These are phyloP conservation scores for Malurus leucopterus DNA, from an alignment of 2,797 vertebrate species.

Conservation along the genomic window DNA sequence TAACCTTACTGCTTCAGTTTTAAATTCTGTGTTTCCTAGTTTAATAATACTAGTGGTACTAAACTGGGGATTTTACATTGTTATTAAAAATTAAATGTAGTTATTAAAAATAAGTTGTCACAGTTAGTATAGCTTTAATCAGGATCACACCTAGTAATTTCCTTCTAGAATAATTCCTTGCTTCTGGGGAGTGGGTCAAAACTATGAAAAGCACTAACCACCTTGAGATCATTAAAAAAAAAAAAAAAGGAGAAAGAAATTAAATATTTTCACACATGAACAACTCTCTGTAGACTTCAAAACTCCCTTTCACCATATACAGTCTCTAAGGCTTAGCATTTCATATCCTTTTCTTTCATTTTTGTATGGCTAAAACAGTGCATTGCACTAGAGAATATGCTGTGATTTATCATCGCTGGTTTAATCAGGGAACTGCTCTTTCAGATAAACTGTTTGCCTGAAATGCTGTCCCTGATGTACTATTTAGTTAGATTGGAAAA, in stretches of 20 bases:
- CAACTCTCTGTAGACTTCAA: constrained; percentile 4
- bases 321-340: neutral
- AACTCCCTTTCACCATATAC: neutral
- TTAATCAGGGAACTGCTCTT: constrained; percentile 57
- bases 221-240: neutral
- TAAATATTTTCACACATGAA: constrained; percentile 22
- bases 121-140: neutral
- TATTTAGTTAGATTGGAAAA: constrained; percentile 58
- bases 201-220: neutral
- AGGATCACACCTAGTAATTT: neutral
- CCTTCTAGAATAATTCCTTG: neutral
- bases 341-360: constrained; percentile 45
- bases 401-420: constrained; percentile 53
- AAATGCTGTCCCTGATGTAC: constrained; percentile 40
- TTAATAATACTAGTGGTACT: neutral
- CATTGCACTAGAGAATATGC: neutral
- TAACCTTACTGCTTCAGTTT: neutral
- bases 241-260: neutral
- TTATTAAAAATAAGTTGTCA: neutral
- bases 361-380: constrained; percentile 23
- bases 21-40: neutral
- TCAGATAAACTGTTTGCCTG: constrained; percentile 59
- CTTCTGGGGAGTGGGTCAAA: constrained; percentile 1
- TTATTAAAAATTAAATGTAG: neutral
- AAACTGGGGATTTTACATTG: neutral